Percentiles rank a stretch among this genome's conserved stretches.
These are phyloP conservation scores for Promerops cafer DNA, from an alignment of 2,113 vertebrate species.

Conservation along the genomic window DNA sequence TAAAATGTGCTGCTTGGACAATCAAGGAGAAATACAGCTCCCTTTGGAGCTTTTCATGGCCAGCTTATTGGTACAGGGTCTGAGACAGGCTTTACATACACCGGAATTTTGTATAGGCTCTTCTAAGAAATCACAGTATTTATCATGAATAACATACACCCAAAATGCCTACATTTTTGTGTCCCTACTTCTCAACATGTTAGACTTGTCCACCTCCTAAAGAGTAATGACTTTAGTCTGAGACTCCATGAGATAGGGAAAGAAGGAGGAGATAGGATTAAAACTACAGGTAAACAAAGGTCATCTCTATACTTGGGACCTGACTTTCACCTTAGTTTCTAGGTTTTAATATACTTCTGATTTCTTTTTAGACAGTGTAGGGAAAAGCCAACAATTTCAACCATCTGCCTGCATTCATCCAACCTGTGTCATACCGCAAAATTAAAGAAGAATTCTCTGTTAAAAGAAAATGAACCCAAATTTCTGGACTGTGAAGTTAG, in stretches of 20 bases:
- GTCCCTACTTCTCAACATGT: not conserved
- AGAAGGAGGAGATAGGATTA: not conserved
- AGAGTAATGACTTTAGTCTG: not conserved
- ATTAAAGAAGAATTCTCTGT: not conserved
- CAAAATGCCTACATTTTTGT: not conserved
- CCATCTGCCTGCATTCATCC: not conserved
- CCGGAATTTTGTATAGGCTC: not conserved
- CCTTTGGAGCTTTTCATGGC: not conserved
- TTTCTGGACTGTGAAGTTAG: not conserved
- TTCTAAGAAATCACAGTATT: not conserved
- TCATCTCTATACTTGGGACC: not conserved
- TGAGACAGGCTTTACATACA: not conserved
- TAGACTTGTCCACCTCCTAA: not conserved
- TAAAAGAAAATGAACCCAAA: not conserved
- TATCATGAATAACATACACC: not conserved
- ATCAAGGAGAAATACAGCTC: not conserved
- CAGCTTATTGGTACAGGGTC: not conserved
- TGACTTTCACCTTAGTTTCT: not conserved
- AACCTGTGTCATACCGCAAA: not conserved
- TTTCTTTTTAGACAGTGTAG: not conserved
- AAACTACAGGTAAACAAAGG: not conserved
- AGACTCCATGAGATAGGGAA: not conserved
- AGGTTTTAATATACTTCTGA: not conserved
- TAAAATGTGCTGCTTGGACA: not conserved
- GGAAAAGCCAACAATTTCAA: not conserved